phyloP scores from a whole-genome alignment of 2,113 vertebrate species.

The Raja brachyura region DNA sequence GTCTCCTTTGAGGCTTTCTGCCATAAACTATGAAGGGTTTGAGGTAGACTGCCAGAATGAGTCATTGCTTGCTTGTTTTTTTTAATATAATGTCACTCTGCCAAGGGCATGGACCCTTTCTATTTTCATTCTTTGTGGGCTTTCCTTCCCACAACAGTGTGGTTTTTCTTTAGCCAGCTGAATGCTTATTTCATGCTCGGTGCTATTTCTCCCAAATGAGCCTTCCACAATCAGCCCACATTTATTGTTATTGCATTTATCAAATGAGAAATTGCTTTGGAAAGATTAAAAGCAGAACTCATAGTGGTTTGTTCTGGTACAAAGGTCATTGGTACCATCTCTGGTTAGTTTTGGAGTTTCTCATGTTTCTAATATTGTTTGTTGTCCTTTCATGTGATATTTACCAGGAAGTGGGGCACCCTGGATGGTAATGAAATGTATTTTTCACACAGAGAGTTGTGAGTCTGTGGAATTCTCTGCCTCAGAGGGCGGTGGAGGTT shows the following conservation, averaged over 20 bases:
- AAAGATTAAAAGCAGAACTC: neutral
- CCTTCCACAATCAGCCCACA: neutral
- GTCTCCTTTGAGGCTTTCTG: constrained; percentile 72
- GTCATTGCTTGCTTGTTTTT: constrained; percentile 68
- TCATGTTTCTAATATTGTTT: neutral
- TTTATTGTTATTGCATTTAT: neutral
- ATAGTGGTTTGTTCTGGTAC: neutral
- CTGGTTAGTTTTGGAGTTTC: constrained; percentile 1
- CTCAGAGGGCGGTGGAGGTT: no score
- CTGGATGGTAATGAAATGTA: neutral
- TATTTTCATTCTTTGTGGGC: constrained; percentile 76
- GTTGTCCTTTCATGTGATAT: neutral
- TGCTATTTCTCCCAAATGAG: constrained; percentile 3
- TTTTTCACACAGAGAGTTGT: no score
- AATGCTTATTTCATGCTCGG: constrained; percentile 31
- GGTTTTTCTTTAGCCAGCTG: constrained; percentile 73
- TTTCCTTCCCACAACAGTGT: constrained; percentile 71
- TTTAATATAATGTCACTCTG: constrained; percentile 69
- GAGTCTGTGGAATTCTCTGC: no score
- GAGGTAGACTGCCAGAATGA: constrained; percentile 77
- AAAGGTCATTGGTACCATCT: neutral
- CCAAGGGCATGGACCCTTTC: constrained; percentile 79
- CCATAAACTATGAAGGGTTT: constrained; percentile 77
- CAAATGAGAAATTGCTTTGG: constrained; percentile 1
- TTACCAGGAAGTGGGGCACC: neutral